phyloP scores from a whole-genome alignment of 2,888 invertebrate species.

The Nomada ruficornis region DNA sequence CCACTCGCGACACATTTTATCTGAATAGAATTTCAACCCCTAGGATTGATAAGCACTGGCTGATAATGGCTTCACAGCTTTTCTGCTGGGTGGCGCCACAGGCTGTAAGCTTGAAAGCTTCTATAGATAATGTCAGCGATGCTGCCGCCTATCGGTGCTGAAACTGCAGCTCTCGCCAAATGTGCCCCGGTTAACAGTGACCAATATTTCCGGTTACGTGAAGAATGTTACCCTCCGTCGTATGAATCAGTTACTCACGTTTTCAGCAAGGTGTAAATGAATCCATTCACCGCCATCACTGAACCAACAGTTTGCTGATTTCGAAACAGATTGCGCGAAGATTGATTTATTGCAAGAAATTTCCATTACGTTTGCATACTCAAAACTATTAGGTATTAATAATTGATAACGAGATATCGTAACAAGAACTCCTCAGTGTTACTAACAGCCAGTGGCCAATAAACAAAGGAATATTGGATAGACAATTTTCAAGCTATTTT shows the following conservation, averaged over 20 bases:
- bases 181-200: slow-evolving; percentile 73
- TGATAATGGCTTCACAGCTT: slow-evolving; percentile 71
- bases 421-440: too few species aligned
- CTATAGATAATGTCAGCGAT: slow-evolving; percentile 66
- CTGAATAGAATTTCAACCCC: slow-evolving; percentile 16
- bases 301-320: slow-evolving; percentile 33
- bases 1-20: not conserved
- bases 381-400: not conserved
- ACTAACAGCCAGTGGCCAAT: too few species aligned
- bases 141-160: slow-evolving; percentile 76
- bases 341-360: slow-evolving; percentile 14
- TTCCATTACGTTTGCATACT: not conserved
- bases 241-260: slow-evolving; percentile 61
- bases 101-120: slow-evolving; percentile 68
- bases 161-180: slow-evolving; percentile 64
- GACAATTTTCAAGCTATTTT: too few species aligned
- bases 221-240: slow-evolving; percentile 77
- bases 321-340: slow-evolving; percentile 26
- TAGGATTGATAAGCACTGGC: slow-evolving; percentile 58
- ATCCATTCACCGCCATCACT: slow-evolving; percentile 11
- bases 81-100: slow-evolving; percentile 75
- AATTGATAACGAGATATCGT: too few species aligned
- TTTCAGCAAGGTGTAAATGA: slow-evolving; percentile 40
- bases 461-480: not conserved
- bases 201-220: slow-evolving; percentile 75